These are phyloP conservation scores for Leptodactylus fuscus DNA, from an alignment of 2,113 vertebrate species.

Conservation along the genomic window DNA sequence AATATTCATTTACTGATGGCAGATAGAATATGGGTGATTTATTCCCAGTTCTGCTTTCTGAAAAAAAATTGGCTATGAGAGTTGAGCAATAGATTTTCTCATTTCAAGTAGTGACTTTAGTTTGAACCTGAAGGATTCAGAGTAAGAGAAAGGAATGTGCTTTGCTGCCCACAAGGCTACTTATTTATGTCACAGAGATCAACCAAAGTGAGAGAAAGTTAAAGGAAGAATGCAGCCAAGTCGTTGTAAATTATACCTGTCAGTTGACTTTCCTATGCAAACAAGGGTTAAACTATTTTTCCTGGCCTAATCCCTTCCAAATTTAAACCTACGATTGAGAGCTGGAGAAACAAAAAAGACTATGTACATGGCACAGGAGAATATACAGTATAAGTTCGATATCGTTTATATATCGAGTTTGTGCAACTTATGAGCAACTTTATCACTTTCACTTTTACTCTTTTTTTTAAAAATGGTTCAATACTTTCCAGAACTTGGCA, in stretches of 20 bases:
- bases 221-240: conserved; percentile 14
- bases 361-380: not conserved
- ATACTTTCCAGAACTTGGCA: not conserved
- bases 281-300: conserved; percentile 12
- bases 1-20: conserved; percentile 44
- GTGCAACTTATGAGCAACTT: not conserved
- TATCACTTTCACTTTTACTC: not conserved
- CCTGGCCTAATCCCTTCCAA: not conserved
- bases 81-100: conserved; percentile 22
- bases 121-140: conserved; percentile 45
- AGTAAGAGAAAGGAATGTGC: conserved; percentile 38
- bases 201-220: conserved; percentile 17
- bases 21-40: conserved; percentile 31
- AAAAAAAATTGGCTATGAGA: not conserved
- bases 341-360: not conserved
- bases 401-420: not conserved
- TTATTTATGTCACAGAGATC: conserved; percentile 34
- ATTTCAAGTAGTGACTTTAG: conserved; percentile 42
- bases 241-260: conserved; percentile 10
- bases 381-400: not conserved
- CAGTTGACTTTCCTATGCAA: not conserved
- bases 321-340: not conserved
- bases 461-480: not conserved
- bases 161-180: conserved; percentile 20
- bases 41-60: not conserved